Evolutionary conservation across 2,113 vertebrate genomes (phyloP).

Genomic region (Strix aluco): DNA sequence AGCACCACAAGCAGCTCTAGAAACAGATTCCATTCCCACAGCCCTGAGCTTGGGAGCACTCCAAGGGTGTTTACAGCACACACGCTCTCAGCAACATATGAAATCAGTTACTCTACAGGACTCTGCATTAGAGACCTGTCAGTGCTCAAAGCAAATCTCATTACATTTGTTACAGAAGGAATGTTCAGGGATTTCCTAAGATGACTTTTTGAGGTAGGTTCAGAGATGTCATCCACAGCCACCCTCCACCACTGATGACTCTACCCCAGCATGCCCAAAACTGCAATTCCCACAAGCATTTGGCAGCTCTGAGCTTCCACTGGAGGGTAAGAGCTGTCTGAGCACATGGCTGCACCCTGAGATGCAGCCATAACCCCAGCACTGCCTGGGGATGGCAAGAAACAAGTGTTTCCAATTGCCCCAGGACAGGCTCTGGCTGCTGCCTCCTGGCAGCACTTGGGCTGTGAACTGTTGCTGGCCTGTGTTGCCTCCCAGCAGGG

Average conservation of each 20-base stretch:
- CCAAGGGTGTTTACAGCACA: neutral
- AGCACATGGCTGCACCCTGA: accelerated
- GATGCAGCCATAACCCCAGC: neutral
- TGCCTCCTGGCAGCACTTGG: accelerated
- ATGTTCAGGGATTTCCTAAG: neutral
- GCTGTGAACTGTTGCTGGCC: neutral
- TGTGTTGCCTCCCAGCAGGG: neutral
- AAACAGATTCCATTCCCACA: neutral
- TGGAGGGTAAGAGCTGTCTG: neutral
- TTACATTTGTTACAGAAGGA: accelerated
- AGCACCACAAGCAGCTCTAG: neutral
- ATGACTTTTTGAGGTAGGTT: neutral
- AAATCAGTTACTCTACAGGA: neutral
- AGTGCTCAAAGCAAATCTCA: neutral
- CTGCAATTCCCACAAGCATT: neutral
- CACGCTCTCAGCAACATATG: accelerated
- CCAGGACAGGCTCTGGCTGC: neutral
- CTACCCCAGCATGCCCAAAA: neutral
- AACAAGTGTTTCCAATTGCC: neutral
- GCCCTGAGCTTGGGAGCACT: neutral
- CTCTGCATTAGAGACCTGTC: accelerated
- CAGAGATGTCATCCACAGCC: too few species aligned
- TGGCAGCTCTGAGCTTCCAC: neutral
- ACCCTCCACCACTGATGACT: neutral
- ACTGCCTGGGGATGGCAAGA: neutral